Evolutionary conservation across 2,113 vertebrate genomes (phyloP), one percentile per base, ranked within the genome.

Genomic region (Microtus pennsylvanicus): DNA sequence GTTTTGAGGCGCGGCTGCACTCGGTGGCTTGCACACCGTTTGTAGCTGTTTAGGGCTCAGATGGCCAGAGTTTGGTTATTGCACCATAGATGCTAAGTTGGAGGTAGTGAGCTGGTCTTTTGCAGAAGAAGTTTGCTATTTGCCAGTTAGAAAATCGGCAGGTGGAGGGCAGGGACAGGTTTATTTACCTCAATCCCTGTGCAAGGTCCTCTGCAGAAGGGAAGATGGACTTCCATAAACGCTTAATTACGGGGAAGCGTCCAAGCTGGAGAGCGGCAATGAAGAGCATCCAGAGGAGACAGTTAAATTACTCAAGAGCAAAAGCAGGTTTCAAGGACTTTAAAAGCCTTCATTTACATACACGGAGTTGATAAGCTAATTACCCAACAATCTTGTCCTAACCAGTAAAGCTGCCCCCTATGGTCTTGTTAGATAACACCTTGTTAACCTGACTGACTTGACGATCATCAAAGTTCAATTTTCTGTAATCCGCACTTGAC

Each of bases 331-430:
- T 94, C 72, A 85, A 97, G 96, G 90, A 94, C 95, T 96, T 94
- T 94, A 93, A 95, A 96, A 95, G 96, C 92, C 80, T 91, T 95
- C 90, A 96, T 97, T 97, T 96, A 93, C 88, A 92, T 94, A 96
- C 52, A 72, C 30, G 63, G 92, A 96, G 90, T 93, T 95, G 96
- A 96, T 94, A 94, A 96, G 94, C 92, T 97, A 97, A 97, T 95
- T 97, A 94, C 92, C 86, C 93, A 95, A 75, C 93, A 92, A 89
- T 97, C 94, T 92, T 94, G 94, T 92, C 96, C 96, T 94, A 94
- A 96, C 55, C n/a, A 17, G 91, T 69, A 61, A 86, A 95, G 92
- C 77, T 58, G 89, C 86, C 97, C 94, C 94, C 96, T 82, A 65
- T 58, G 94, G 96, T 78, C 96, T 95, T 93, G 50, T 97, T 94